These are phyloP conservation scores for Bibio marci DNA, from an alignment of 2,888 invertebrate species.

Conservation along the genomic window DNA sequence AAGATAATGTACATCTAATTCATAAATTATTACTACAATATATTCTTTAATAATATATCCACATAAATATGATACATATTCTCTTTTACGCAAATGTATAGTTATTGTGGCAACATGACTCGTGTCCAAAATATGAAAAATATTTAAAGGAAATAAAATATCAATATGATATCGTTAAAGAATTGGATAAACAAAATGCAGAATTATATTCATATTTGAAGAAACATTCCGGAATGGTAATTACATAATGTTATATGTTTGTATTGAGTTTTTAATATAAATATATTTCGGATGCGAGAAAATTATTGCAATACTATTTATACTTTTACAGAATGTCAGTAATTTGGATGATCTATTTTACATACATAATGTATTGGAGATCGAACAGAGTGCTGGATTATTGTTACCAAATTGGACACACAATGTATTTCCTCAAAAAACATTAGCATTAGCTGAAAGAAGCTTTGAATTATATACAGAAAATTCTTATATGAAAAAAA, in stretches of 20 bases:
- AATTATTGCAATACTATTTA: too few species aligned
- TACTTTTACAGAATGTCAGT: constrained; percentile 33
- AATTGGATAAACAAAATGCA: constrained; percentile 33
- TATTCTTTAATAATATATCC: too few species aligned
- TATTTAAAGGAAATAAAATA: constrained; percentile 33
- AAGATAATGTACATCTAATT: constrained; percentile 48
- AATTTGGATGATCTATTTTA: constrained; percentile 51
- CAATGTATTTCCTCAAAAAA: constrained; percentile 46
- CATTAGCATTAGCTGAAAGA: constrained; percentile 46
- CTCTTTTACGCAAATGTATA: constrained; percentile 8
- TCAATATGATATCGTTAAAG: constrained; percentile 32
- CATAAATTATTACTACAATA: background rate
- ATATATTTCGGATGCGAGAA: too few species aligned
- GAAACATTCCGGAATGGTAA: constrained; percentile 33
- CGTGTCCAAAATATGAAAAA: constrained; percentile 36
- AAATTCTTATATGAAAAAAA: constrained; percentile 47
- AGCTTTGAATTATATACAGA: constrained; percentile 54
- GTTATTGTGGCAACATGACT: constrained; percentile 29
- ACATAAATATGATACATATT: background rate
- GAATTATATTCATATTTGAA: constrained; percentile 46
- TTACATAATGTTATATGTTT: too few species aligned
- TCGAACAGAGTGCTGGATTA: constrained; percentile 45
- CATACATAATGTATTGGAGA: constrained; percentile 51
- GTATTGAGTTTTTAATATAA: too few species aligned
- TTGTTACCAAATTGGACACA: constrained; percentile 60